Conservation (phyloP, 2,888 invertebrate genomes). For the Luffia ferchaultella region DNA sequence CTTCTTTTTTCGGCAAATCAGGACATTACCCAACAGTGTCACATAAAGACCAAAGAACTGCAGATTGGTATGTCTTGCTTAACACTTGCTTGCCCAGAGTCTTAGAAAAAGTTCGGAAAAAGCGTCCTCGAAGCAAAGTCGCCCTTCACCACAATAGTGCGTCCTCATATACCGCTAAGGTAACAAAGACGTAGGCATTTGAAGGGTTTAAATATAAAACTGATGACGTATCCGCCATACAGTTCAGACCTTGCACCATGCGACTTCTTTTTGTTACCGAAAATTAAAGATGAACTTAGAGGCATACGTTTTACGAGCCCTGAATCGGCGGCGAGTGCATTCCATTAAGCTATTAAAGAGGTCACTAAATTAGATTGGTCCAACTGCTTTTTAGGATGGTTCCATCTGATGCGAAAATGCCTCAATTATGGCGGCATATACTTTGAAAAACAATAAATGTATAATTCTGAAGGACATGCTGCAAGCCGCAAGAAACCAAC, state of each 20-base stretch:
- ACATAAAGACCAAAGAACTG: conserved; percentile 6
- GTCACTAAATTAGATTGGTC: too few relatives aligned
- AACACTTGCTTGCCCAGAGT: conserved; percentile 5
- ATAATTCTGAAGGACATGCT: too few relatives aligned
- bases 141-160: background rate
- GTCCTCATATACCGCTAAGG: background rate
- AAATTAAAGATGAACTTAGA: background rate
- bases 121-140: background rate
- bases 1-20: conserved; percentile 7
- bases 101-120: conserved; percentile 1
- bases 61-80: background rate
- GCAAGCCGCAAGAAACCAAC: too few relatives aligned
- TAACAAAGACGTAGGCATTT: background rate
- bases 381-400: too few relatives aligned
- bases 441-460: too few relatives aligned
- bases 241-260: background rate
- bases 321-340: too few relatives aligned
- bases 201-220: background rate
- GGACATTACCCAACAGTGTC: conserved; percentile 7
- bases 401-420: too few relatives aligned
- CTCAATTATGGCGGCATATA: too few relatives aligned
- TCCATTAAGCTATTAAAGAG: too few relatives aligned
- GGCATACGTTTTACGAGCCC: too few relatives aligned
- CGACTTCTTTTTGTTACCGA: background rate
- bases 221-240: background rate